Evolutionary conservation across 2,797 vertebrate genomes (phyloP).

Genomic region (Takifugu rubripes): DNA sequence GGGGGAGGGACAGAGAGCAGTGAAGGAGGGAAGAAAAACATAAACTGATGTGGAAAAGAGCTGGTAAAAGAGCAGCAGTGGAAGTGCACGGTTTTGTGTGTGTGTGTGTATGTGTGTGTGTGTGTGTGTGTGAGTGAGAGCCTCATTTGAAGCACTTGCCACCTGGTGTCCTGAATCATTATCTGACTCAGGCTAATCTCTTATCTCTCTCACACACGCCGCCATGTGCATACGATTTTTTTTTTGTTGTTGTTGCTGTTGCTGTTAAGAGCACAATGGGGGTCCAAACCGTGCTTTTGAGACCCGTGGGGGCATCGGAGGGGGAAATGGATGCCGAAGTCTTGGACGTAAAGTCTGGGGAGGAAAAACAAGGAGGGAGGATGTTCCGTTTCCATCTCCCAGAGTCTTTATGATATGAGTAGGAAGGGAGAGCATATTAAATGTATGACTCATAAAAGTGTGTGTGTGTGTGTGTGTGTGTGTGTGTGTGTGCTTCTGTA

Average conservation of each 20-base stretch:
- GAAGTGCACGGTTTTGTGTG: constrained; percentile 22
- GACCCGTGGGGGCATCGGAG: constrained; percentile 35
- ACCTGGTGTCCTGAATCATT: constrained; percentile 76
- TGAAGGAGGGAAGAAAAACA: constrained; percentile 19
- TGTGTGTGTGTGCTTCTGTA: constrained; percentile 41
- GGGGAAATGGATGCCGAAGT: constrained; percentile 38
- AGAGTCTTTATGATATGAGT: constrained; percentile 69
- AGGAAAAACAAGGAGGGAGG: constrained; percentile 21
- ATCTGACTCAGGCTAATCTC: constrained; percentile 78
- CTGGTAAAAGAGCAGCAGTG: constrained; percentile 37
- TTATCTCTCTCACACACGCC: constrained; percentile 53
- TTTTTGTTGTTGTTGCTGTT: not conserved
- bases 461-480: constrained; percentile 33
- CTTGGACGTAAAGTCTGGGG: not conserved
- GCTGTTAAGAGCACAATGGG: constrained; percentile 2
- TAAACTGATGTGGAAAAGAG: not conserved
- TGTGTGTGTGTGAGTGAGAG: constrained; percentile 31
- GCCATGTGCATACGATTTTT: not conserved
- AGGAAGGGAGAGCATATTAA: constrained; percentile 73
- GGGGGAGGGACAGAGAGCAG: constrained; percentile 13
- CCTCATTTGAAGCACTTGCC: constrained; percentile 70
- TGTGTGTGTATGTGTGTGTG: constrained; percentile 17
- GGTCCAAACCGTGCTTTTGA: constrained; percentile 39
- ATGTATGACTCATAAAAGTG: constrained; percentile 78
- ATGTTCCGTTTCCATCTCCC: constrained; percentile 59